A percentile compares a stretch with the other conserved stretches of the same genome.
phyloP scores from a whole-genome alignment of 2,797 vertebrate genomes.

The Acanthopagrus latus region DNA sequence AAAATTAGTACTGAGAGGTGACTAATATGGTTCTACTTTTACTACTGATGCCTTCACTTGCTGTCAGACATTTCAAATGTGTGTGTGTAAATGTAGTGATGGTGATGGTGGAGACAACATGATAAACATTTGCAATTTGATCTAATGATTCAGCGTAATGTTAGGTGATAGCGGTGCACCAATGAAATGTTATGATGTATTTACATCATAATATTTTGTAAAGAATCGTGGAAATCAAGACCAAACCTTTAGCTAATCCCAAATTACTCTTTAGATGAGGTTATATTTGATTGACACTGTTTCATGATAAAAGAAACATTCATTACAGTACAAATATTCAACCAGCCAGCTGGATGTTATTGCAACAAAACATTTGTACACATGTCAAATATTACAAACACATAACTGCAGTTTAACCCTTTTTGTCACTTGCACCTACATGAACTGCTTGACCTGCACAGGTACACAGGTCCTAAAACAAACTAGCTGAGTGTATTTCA shows the following conservation, averaged over 20 bases:
- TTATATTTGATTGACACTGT: background rate
- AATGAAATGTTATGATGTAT: background rate
- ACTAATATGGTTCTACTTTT: too few species aligned
- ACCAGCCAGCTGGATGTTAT: background rate
- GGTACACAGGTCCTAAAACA: background rate
- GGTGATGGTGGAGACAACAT: background rate
- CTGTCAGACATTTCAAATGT: background rate
- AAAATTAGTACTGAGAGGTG: background rate
- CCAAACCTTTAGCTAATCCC: background rate
- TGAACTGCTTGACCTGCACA: background rate
- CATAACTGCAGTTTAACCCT: background rate
- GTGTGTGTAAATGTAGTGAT: background rate
- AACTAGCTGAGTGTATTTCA: background rate
- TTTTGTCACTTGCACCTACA: background rate
- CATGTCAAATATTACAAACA: background rate
- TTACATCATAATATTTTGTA: background rate
- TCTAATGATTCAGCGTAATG: background rate
- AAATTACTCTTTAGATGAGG: background rate
- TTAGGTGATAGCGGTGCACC: too few species aligned
- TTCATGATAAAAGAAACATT: background rate
- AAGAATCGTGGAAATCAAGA: too few species aligned
- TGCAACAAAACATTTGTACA: slow-evolving; percentile 1
- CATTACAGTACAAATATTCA: background rate
- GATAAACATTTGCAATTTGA: background rate
- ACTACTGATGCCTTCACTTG: slow-evolving; percentile 14